Percentiles rank a stretch among this genome's conserved stretches.
phyloP scores from a whole-genome alignment of 2,113 vertebrate genomes.

The Cyanoderma ruficeps region DNA sequence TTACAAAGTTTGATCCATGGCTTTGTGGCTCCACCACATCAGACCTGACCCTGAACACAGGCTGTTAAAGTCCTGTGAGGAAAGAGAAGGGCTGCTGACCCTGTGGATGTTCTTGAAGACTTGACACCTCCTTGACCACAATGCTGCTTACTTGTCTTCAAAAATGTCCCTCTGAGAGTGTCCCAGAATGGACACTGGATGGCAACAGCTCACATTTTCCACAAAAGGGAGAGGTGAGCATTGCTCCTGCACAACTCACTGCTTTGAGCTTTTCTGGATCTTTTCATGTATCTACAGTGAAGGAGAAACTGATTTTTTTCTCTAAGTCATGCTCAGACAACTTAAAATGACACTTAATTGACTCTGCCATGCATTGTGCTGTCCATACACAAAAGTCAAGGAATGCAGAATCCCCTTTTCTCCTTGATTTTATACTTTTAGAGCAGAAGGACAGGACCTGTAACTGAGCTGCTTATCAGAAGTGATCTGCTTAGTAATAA shows the following conservation, averaged over 20 bases:
- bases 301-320: neutral
- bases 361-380: neutral
- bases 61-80: neutral
- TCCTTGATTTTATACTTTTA: neutral
- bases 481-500: neutral
- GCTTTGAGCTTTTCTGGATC: neutral
- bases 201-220: neutral
- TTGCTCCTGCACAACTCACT: neutral
- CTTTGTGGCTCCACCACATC: neutral
- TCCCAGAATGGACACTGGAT: accelerated
- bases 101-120: neutral
- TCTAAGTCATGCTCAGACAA: neutral
- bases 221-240: neutral
- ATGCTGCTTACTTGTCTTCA: neutral
- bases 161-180: neutral
- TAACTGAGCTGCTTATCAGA: neutral
- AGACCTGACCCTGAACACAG: neutral
- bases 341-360: neutral
- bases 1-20: neutral
- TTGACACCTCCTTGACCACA: neutral
- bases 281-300: neutral
- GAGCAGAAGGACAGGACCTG: neutral
- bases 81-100: neutral
- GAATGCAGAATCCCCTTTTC: neutral
- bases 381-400: neutral